Evolutionary conservation across 2,797 vertebrate species (phyloP).

Genomic region (Neoniphon sammara): DNA sequence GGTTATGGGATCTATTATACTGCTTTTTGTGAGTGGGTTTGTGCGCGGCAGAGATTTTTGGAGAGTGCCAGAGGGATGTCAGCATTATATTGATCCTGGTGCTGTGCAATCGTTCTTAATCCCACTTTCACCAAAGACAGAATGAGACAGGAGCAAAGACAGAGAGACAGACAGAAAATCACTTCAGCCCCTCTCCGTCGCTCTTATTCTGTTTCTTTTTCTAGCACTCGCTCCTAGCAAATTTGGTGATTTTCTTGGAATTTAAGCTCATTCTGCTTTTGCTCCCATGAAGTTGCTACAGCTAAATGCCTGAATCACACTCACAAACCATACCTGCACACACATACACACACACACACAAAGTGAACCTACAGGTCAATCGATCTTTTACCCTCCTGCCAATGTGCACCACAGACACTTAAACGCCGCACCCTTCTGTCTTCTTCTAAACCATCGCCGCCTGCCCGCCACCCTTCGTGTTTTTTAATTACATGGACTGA

Average conservation of each 20-base stretch:
- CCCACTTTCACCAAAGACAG: slow-evolving; percentile 49
- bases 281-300: too few relatives aligned
- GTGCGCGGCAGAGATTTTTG: slow-evolving; percentile 66
- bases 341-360: neutral
- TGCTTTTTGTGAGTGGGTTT: slow-evolving; percentile 47
- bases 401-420: slow-evolving; percentile 7
- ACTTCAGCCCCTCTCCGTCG: slow-evolving; percentile 29
- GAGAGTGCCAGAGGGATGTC: slow-evolving; percentile 68
- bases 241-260: neutral
- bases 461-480: slow-evolving; percentile 27
- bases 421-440: slow-evolving; percentile 10
- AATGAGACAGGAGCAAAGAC: slow-evolving; percentile 53
- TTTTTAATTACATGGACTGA: slow-evolving; percentile 79
- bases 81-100: slow-evolving; percentile 75
- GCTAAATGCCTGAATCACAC: too few relatives aligned
- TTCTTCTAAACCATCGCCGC: slow-evolving; percentile 23
- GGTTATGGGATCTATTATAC: slow-evolving; percentile 61
- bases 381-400: neutral
- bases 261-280: neutral
- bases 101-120: slow-evolving; percentile 76
- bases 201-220: neutral
- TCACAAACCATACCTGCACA: neutral
- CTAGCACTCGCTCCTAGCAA: neutral
- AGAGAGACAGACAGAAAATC: slow-evolving; percentile 29
- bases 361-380: neutral